Base-by-base conservation (phyloP, 1,140 invertebrate genomes). In the Pemphigus obesinymphae region DNA sequence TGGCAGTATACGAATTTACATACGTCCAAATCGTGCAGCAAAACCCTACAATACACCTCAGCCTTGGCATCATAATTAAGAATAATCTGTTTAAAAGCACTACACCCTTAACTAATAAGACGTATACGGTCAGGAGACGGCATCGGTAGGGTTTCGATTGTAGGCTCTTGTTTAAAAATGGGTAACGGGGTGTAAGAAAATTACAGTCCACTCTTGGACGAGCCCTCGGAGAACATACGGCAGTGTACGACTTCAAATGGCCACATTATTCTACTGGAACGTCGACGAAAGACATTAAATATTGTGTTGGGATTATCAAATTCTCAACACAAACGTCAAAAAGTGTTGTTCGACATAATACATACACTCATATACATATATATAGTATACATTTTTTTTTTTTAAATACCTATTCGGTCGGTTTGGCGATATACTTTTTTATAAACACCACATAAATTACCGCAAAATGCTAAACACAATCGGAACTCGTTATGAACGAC, bases 51-150 rank as follows among this genome's bases (percentile, higher is more conserved):
- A 15, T 86, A 89, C 29, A 93, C 86, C 29, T 90, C 89, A 13
- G 92, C 88, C 31, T 89, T 89, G 6, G 92, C 90, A 23, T 91
- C 89, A 43, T 89, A 88, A 85, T 93, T 90, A 20, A 93, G 86
- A 48, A 92, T 87, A 15, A 92, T 91, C 86, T 92, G 89, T 61
- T 89, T 85, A 68, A 88, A 58, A 50, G 17, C 17, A 40, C 29
- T 63, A 80, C 29, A 63, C 53, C 37, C 37, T 61, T 40, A 80
- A 63, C 34, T 11, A 7, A 11, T 45, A 45, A 45, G 43, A 45
- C 43, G 43, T 45, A 13, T 45, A 80, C 53, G 43, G n/a, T 13
- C 58, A 61, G 34, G 63, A 80, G 76, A 80, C 58, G 26, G 76
- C 76, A 80, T 26, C 11, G n/a, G 34, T 80, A 34, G 76, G 76